Percentiles rank a stretch among this genome's conserved stretches.
phyloP scores from a whole-genome alignment of 2,888 invertebrate species.

The Mythimna ferrago region DNA sequence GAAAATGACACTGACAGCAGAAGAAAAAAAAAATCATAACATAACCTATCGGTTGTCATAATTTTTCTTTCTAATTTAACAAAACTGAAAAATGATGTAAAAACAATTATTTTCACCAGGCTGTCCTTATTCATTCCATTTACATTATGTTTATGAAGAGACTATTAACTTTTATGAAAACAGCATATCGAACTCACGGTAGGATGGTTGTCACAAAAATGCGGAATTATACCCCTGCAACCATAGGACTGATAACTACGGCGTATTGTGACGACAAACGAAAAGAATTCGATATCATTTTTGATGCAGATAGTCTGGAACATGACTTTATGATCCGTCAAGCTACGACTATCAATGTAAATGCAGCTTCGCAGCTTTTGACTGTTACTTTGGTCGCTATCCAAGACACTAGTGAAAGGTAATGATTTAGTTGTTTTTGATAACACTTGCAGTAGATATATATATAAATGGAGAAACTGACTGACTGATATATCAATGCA shows the following conservation, averaged over 20 bases:
- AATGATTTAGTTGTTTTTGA: conserved; percentile 41
- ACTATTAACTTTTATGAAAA: conserved; percentile 73
- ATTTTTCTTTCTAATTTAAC: conserved; percentile 9
- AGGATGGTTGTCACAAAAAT: conserved; percentile 68
- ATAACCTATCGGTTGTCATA: conserved; percentile 50
- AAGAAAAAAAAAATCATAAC: conserved; percentile 39
- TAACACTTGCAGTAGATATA: background rate
- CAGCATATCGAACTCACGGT: conserved; percentile 67
- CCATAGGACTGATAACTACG: conserved; percentile 77
- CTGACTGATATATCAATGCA: too few relatives aligned
- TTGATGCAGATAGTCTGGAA: conserved; percentile 80
- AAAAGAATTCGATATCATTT: conserved; percentile 68
- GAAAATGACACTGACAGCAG: conserved; percentile 4
- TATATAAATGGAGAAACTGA: too few relatives aligned
- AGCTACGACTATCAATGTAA: conserved; percentile 89
- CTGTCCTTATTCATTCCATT: conserved; percentile 41
- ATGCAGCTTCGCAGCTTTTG: conserved; percentile 89
- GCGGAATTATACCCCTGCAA: conserved; percentile 74
- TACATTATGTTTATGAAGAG: conserved; percentile 78
- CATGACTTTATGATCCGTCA: conserved; percentile 90
- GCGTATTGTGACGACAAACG: conserved; percentile 77
- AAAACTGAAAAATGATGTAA: conserved; percentile 49
- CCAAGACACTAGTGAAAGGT: conserved; percentile 89
- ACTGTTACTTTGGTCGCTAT: conserved; percentile 90
- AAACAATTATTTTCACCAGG: conserved; percentile 11